Evolutionary conservation across 92 coral and sea anemone genomes (phyloP).

Genomic region (Blastomussa wellsi): DNA sequence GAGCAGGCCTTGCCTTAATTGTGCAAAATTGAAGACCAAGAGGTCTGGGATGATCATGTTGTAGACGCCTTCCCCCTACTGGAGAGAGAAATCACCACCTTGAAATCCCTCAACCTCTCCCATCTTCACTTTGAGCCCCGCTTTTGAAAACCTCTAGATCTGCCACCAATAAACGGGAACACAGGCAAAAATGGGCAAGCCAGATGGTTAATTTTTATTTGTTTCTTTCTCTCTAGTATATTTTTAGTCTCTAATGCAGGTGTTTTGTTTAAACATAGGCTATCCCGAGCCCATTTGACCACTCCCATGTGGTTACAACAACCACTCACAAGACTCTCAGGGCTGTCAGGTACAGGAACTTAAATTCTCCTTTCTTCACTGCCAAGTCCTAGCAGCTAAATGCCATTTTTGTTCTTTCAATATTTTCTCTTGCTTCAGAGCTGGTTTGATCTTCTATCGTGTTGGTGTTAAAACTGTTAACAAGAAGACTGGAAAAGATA

Average conservation of each 20-base stretch:
- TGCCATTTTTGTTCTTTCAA: not conserved
- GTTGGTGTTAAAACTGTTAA: conserved; percentile 85
- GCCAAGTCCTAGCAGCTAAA: not conserved
- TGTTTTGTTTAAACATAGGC: conserved; percentile 51
- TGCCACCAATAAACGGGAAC: not conserved
- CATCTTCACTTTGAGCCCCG: not conserved
- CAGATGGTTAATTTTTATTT: not conserved
- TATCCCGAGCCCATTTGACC: conserved; percentile 92
- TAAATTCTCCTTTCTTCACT: not conserved
- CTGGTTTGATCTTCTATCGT: conserved; percentile 97
- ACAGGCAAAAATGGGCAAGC: not conserved
- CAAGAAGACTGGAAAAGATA: conserved; percentile 98
- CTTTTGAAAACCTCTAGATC: not conserved
- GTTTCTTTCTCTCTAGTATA: too few relatives aligned
- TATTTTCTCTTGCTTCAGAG: conserved; percentile 39
- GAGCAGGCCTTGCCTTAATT: not conserved
- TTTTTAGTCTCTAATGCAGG: not conserved
- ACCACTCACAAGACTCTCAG: conserved; percentile 98
- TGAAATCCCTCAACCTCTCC: not conserved
- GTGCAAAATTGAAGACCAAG: not conserved
- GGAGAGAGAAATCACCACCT: not conserved
- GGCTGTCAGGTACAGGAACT: conserved; percentile 71
- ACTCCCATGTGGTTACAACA: conserved; percentile 84
- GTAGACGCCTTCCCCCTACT: not conserved
- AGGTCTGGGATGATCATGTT: not conserved